Conservation (phyloP, 1,140 invertebrate species). For the Achatina immaculata region DNA sequence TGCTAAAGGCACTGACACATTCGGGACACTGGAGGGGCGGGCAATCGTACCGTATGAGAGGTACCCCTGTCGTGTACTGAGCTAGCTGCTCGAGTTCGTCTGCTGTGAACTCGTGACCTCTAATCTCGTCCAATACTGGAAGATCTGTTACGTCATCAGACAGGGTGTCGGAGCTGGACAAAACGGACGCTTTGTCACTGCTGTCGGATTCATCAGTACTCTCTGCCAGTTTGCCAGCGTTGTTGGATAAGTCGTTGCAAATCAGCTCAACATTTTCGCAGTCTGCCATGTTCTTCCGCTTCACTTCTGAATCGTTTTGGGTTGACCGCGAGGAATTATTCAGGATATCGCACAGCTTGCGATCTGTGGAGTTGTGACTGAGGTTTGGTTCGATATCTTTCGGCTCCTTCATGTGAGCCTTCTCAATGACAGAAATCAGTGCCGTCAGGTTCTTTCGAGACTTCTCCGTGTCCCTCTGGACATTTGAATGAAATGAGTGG, state of each 20-base stretch:
- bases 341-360: constrained; percentile 57
- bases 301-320: constrained; percentile 42
- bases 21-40: constrained; percentile 61
- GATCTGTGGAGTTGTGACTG: constrained; percentile 38
- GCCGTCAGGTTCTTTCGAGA: constrained; percentile 65
- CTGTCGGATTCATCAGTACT: constrained; percentile 52
- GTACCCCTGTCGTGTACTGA: constrained; percentile 64
- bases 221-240: constrained; percentile 47
- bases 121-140: constrained; percentile 31
- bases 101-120: constrained; percentile 43
- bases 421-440: constrained; percentile 66
- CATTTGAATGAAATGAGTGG: constrained; percentile 1
- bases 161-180: constrained; percentile 62
- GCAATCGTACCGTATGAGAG: constrained; percentile 63
- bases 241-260: constrained; percentile 66
- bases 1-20: constrained; percentile 54
- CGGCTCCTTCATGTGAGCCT: constrained; percentile 59
- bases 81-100: constrained; percentile 63
- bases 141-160: constrained; percentile 54
- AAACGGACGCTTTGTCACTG: constrained; percentile 60
- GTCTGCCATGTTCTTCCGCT: constrained; percentile 58
- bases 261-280: constrained; percentile 68
- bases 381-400: constrained; percentile 51
- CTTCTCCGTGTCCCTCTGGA: constrained; percentile 37
- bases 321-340: constrained; percentile 54